phyloP scores from a whole-genome alignment of 2,888 invertebrate genomes.

The Polymixis flavicincta region DNA sequence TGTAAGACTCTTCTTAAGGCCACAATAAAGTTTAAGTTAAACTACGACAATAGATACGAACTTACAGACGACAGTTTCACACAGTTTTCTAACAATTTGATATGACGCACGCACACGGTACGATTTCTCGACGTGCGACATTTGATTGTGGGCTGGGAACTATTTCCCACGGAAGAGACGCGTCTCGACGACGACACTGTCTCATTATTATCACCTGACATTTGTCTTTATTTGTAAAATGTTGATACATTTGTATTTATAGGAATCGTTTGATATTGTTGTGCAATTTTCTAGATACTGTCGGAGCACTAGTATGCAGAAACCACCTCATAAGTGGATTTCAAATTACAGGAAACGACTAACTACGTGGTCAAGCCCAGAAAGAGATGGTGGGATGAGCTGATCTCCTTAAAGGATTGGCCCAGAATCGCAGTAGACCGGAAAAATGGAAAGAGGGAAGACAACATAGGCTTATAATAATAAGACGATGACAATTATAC shows the following conservation, averaged over 20 bases:
- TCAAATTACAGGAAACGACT: too few relatives aligned
- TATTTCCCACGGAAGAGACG: conserved; percentile 50
- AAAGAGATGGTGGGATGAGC: too few relatives aligned
- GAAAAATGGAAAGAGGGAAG: too few relatives aligned
- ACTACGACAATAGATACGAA: conserved; percentile 32
- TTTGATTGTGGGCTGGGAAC: conserved; percentile 44
- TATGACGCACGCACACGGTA: conserved; percentile 42
- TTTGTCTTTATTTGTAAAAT: conserved; percentile 45
- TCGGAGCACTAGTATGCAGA: too few relatives aligned
- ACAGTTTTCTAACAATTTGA: conserved; percentile 48
- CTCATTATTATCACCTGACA: conserved; percentile 51
- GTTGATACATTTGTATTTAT: conserved; percentile 9
- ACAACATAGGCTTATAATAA: not conserved
- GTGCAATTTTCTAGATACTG: not conserved
- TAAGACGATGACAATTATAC: not conserved
- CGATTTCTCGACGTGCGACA: conserved; percentile 52
- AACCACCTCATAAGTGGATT: too few relatives aligned
- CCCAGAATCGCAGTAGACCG: too few relatives aligned
- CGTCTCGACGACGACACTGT: conserved; percentile 27
- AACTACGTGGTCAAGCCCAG: too few relatives aligned
- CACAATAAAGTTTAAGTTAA: conserved; percentile 10
- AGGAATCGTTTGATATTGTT: conserved; percentile 18
- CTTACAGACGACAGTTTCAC: conserved; percentile 44
- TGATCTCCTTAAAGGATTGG: too few relatives aligned
- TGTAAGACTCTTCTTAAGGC: too few relatives aligned